Conservation (phyloP, 2,888 invertebrate genomes). For the Dugesia japonica region DNA sequence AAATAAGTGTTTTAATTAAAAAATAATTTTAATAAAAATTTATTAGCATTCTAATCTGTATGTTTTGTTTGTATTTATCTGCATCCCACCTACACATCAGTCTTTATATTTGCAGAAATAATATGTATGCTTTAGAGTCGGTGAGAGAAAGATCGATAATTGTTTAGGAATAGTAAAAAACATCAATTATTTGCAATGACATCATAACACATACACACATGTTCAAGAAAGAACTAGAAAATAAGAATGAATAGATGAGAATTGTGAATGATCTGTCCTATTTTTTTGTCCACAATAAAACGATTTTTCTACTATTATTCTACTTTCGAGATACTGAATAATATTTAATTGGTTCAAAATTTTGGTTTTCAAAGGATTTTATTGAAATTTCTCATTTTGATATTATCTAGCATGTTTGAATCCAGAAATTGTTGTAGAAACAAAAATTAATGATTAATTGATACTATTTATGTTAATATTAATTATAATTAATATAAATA, state of each 20-base stretch:
- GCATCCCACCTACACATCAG: constrained; percentile 1
- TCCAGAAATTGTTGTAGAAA: too few relatives aligned
- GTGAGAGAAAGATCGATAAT: constrained; percentile 14
- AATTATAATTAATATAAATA: too few relatives aligned
- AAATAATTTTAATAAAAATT: background rate
- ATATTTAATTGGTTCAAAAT: too few relatives aligned
- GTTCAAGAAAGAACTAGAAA: background rate
- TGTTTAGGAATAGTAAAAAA: background rate
- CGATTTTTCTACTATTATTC: too few relatives aligned
- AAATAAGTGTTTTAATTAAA: background rate
- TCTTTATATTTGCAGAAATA: background rate
- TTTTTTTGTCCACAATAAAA: background rate
- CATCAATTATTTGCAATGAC: background rate
- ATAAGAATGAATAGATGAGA: background rate
- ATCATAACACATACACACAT: background rate
- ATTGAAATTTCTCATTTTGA: too few relatives aligned
- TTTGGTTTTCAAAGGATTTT: too few relatives aligned
- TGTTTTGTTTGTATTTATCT: background rate
- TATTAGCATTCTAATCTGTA: background rate
- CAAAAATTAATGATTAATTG: too few relatives aligned
- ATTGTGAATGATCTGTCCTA: background rate
- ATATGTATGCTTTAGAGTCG: background rate
- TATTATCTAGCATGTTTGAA: too few relatives aligned
- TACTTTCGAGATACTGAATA: too few relatives aligned
- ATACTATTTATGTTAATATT: too few relatives aligned